phyloP scores from a whole-genome alignment of 1,140 invertebrate species.

The Capitella teleta region DNA sequence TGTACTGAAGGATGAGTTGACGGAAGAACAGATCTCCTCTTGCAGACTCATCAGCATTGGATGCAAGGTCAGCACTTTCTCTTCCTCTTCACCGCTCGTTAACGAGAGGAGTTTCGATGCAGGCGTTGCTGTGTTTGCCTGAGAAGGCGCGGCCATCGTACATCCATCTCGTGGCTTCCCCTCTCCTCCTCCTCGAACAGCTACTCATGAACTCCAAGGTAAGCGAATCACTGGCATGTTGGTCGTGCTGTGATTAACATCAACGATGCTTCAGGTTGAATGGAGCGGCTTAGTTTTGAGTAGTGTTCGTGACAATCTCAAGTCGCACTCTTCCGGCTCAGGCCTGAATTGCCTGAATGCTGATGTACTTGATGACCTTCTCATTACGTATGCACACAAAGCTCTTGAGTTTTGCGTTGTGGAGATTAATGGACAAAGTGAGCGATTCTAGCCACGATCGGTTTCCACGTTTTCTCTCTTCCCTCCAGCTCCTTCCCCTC shows the following conservation, averaged over 20 bases:
- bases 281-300: constrained; percentile 27
- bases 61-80: no score
- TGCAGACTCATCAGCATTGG: no score
- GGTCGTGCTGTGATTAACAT: no score
- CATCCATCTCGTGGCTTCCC: constrained; percentile 26
- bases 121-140: constrained; percentile 32
- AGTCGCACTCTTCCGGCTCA: constrained; percentile 14
- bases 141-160: constrained; percentile 22
- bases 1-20: no score
- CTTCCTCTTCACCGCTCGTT: no score
- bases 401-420: constrained; percentile 31
- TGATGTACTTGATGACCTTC: constrained; percentile 27
- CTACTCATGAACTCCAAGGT: constrained; percentile 41
- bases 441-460: no score
- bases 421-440: constrained; percentile 5
- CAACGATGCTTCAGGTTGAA: constrained; percentile 28
- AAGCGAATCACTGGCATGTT: constrained; percentile 3
- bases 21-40: no score
- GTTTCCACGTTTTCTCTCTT: no score
- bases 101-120: no score
- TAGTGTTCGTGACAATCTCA: constrained; percentile 22
- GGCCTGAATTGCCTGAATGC: constrained; percentile 18
- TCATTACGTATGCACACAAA: constrained; percentile 30
- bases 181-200: constrained; percentile 36
- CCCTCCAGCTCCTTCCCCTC: no score